phyloP scores from a whole-genome alignment of 2,888 invertebrate genomes.

The Argyra leucocephala region DNA sequence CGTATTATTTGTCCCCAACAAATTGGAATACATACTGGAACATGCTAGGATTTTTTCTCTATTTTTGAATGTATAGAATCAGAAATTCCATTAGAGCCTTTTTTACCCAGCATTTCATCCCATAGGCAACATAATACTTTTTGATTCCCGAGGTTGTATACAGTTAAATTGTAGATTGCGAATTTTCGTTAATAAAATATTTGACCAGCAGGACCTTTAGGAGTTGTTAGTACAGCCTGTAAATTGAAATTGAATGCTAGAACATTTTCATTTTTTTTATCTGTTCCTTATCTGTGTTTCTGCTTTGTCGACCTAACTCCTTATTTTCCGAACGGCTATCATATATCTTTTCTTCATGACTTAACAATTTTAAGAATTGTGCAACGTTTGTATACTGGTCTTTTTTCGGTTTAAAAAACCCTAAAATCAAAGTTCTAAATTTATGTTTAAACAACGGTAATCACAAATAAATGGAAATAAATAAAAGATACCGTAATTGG shows the following conservation, averaged over 20 bases:
- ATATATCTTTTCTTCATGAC: too few relatives aligned
- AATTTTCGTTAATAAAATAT: not conserved
- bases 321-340: too few relatives aligned
- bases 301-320: too few relatives aligned
- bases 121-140: conserved; percentile 8
- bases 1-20: not conserved
- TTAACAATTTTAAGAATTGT: too few relatives aligned
- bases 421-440: too few relatives aligned
- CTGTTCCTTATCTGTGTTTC: too few relatives aligned
- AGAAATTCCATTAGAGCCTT: conserved; percentile 13
- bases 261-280: too few relatives aligned
- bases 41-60: conserved; percentile 2
- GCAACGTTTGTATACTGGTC: too few relatives aligned
- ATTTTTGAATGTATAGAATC: conserved; percentile 13
- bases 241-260: not conserved
- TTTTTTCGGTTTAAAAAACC: too few relatives aligned
- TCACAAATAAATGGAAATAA: too few relatives aligned
- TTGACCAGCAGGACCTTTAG: not conserved
- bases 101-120: conserved; percentile 9
- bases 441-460: too few relatives aligned
- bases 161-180: not conserved
- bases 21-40: not conserved
- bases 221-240: not conserved
- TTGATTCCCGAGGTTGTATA: conserved; percentile 1
- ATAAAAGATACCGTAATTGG: too few relatives aligned